Evolutionary conservation across 1,140 invertebrate species (phyloP), one percentile per base, ranked within the genome.

Genomic region (Manduca sexta): DNA sequence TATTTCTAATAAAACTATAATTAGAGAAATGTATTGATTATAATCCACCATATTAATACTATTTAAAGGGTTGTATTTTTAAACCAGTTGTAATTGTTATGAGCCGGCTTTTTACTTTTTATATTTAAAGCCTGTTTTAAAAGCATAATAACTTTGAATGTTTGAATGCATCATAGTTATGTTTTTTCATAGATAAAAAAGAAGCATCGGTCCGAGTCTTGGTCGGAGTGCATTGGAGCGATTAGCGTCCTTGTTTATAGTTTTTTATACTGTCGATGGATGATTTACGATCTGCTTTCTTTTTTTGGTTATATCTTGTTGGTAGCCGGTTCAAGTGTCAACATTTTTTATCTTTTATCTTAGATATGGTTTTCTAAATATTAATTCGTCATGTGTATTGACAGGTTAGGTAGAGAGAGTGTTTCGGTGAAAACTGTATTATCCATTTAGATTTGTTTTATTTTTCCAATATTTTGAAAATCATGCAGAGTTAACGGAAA

Each of bases 121-220:
- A 26, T 26, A 26, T 43, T 43, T 43, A 21, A 8, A 18, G 5
- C 33, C 13, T 43, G 21, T 43, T 16, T 16, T 7, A 2, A 14
- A 29, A 43, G 29, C 29, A 43, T 43, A 13, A 18, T 41, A 41
- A 18, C 15, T 26, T 26, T 11, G 10, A 21, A 26, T 15, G 7
- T 31, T 31, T 5, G 33, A 35, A 26, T 26, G 11, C n/a, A 35
- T 35, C 33, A 31, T n/a, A n/a, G 21, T 8, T 3, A 26, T 26
- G 21, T 29, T 11, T 31, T 8, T 30, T 2, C n/a, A 43, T 43
- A 29, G 29, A 43, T 14, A 35, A 30, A 43, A 30, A 16, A 39
- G 21, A 72, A 70, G 73, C 74, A 76, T 70, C 62, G 42, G 14
- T n/a, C 49, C 52, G 69, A 73, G 67, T 56, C 74, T 70, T 60